Conservation (phyloP, 2,113 vertebrate species). For the Pseudopodoces humilis region DNA sequence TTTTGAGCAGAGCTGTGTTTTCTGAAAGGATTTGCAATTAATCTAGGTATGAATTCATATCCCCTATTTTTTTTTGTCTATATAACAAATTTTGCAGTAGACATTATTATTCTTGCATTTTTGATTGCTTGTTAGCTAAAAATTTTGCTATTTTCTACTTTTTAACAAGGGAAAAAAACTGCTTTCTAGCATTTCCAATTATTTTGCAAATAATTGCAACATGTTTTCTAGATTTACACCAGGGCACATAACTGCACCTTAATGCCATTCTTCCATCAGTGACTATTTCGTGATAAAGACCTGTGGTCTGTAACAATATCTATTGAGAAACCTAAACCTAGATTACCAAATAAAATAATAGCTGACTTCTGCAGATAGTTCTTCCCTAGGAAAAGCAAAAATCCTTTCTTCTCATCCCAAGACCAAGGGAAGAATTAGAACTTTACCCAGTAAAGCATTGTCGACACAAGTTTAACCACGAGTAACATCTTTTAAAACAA, state of each 20-base stretch:
- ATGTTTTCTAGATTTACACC: neutral
- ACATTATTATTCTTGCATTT: neutral
- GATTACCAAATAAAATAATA: neutral
- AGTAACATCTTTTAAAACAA: neutral
- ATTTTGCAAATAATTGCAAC: neutral
- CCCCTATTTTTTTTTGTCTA: neutral
- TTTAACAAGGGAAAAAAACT: neutral
- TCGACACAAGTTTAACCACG: neutral
- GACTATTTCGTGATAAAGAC: neutral
- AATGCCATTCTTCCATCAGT: neutral
- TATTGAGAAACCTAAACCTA: neutral
- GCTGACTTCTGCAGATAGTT: neutral
- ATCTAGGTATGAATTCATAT: neutral
- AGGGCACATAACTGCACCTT: neutral
- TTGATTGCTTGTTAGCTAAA: neutral
- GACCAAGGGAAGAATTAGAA: neutral
- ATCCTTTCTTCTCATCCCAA: neutral
- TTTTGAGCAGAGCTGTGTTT: neutral
- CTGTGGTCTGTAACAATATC: neutral
- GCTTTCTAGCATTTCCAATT: neutral
- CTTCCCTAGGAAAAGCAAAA: neutral
- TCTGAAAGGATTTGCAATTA: neutral
- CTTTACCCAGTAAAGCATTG: neutral
- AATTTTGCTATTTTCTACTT: neutral
- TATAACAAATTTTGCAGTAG: neutral